Evolutionary conservation across 2,113 vertebrate species (phyloP).

Genomic region (Sterna hirundo): DNA sequence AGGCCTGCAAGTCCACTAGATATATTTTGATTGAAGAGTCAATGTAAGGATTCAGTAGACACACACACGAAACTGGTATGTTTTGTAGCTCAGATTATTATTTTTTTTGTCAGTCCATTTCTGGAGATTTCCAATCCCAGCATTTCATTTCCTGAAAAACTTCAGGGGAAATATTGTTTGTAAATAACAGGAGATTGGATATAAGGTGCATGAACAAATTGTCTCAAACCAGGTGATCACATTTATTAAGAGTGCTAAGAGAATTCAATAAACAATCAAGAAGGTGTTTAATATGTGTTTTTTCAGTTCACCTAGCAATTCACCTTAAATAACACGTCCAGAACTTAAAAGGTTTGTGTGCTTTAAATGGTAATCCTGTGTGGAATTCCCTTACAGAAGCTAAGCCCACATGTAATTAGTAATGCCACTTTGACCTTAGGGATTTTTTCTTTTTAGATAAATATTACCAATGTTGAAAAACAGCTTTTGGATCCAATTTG

Average conservation of each 20-base stretch:
- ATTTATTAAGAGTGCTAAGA: background rate
- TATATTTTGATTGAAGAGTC: background rate
- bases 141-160: background rate
- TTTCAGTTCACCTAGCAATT: background rate
- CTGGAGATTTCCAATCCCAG: background rate
- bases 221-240: background rate
- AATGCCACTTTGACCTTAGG: background rate
- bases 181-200: background rate
- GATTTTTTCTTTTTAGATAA: background rate
- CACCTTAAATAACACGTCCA: background rate
- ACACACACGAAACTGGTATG: background rate
- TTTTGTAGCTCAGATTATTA: background rate
- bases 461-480: background rate
- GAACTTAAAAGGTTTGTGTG: background rate
- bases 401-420: background rate
- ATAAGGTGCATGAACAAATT: background rate
- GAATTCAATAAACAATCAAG: background rate
- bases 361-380: background rate
- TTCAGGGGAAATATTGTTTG: background rate
- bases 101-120: background rate
- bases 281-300: background rate
- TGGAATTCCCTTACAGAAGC: background rate
- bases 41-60: background rate
- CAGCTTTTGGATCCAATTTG: background rate
- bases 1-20: background rate